Percentiles rank a stretch among this genome's conserved stretches.
These are phyloP conservation scores for Cuniculus paca DNA, from an alignment of 2,797 vertebrate species.

Conservation along the genomic window DNA sequence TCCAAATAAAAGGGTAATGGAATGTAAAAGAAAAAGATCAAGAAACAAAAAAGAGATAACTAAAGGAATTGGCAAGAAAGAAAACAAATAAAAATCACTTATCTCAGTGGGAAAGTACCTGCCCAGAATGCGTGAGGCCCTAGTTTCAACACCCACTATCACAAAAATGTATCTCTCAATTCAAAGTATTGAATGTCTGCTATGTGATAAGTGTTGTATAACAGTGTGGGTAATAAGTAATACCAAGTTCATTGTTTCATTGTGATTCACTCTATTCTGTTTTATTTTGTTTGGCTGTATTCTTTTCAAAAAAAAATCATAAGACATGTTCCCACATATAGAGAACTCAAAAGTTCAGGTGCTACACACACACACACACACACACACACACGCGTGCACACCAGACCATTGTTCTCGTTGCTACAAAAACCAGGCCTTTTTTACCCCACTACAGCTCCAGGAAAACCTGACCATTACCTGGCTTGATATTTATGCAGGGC, in stretches of 20 bases:
- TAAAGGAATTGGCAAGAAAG: background rate
- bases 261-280: too few species aligned
- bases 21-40: background rate
- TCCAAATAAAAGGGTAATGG: conserved; percentile 10
- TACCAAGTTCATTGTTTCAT: too few species aligned
- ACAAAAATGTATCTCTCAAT: background rate
- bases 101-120: background rate
- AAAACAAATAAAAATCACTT: background rate
- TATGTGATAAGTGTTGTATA: background rate
- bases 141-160: background rate
- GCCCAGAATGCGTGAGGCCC: background rate
- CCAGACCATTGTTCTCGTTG: background rate
- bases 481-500: background rate
- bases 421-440: background rate
- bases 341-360: background rate
- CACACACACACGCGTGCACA: background rate
- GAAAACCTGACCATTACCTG: background rate
- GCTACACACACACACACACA: background rate
- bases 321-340: background rate
- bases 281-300: too few species aligned
- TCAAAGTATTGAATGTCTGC: background rate
- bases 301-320: too few species aligned
- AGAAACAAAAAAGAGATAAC: background rate
- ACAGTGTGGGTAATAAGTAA: background rate
- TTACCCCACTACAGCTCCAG: background rate